Evolutionary conservation across 1,140 invertebrate genomes (phyloP).

Genomic region (Pinna nobilis): DNA sequence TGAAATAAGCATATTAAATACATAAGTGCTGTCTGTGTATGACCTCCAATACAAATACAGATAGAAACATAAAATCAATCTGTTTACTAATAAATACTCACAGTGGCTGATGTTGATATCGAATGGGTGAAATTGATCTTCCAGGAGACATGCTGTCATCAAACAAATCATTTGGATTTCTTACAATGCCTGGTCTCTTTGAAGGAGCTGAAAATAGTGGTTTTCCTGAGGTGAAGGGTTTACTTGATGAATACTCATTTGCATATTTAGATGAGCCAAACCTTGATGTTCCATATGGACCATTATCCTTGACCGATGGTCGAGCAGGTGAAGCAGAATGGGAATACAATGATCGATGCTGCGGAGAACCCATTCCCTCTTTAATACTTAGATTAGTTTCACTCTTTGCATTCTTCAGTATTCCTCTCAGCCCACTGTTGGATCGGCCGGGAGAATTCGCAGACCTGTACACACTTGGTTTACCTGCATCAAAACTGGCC

Average conservation of each 20-base stretch:
- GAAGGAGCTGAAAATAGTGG: slow-evolving; percentile 21
- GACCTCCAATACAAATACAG: too few species aligned
- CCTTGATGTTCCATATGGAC: slow-evolving; percentile 10
- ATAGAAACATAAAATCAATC: too few species aligned
- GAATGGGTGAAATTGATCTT: slow-evolving; percentile 18
- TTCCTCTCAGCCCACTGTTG: slow-evolving; percentile 35
- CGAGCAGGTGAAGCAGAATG: slow-evolving; percentile 37
- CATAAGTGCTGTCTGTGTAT: too few species aligned
- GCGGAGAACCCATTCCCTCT: slow-evolving; percentile 35
- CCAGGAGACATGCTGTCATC: slow-evolving; percentile 24
- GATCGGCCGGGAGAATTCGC: neutral
- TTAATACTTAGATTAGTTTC: slow-evolving; percentile 53
- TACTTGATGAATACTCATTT: neutral
- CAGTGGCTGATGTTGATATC: slow-evolving; percentile 39
- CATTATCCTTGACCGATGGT: slow-evolving; percentile 16
- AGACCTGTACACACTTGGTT: neutral
- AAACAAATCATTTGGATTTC: slow-evolving; percentile 30
- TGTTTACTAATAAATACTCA: slow-evolving; percentile 28
- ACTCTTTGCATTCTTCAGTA: slow-evolving; percentile 56
- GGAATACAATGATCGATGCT: slow-evolving; percentile 39
- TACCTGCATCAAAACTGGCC: slow-evolving; percentile 16
- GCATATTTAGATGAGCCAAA: neutral
- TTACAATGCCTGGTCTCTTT: slow-evolving; percentile 19
- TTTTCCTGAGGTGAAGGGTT: slow-evolving; percentile 19
- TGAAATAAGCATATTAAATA: too few species aligned